A percentile compares a stretch with the other conserved stretches of the same genome.
Evolutionary conservation across 2,113 vertebrate species (phyloP).

Genomic region (Phalacrocorax pelagicus): DNA sequence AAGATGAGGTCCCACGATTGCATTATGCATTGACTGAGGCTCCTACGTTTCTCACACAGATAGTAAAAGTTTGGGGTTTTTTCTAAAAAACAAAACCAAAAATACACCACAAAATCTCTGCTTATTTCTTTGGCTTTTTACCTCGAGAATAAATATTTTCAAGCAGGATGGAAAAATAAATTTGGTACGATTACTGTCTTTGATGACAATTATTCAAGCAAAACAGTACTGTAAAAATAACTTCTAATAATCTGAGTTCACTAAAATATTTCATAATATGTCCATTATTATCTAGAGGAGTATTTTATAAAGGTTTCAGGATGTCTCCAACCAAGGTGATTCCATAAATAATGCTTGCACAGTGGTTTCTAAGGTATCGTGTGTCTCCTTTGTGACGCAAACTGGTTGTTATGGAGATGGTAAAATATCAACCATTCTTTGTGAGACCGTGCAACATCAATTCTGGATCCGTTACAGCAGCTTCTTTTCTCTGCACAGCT

Average conservation of each 20-base stretch:
- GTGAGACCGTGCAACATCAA: slow-evolving; percentile 60
- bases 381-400: slow-evolving; percentile 65
- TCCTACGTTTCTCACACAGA: background rate
- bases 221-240: background rate
- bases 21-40: background rate
- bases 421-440: slow-evolving; percentile 60
- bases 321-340: slow-evolving; percentile 49
- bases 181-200: background rate
- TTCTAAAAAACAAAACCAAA: background rate
- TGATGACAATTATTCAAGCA: background rate
- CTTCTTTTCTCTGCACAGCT: slow-evolving; percentile 65
- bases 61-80: background rate
- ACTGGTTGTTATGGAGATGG: slow-evolving; percentile 75
- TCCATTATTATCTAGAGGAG: slow-evolving; percentile 10
- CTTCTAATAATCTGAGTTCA: background rate
- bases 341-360: slow-evolving; percentile 69
- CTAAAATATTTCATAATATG: slow-evolving; percentile 31
- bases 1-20: background rate
- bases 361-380: slow-evolving; percentile 57
- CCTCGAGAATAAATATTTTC: background rate
- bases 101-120: background rate
- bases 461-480: slow-evolving; percentile 58
- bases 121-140: background rate
- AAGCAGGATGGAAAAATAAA: background rate
- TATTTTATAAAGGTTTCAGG: slow-evolving; percentile 13